Percentiles rank a stretch among this genome's conserved stretches.
Evolutionary conservation across 2,888 invertebrate species (phyloP).

Genomic region (Orthonychiurus folsomi): DNA sequence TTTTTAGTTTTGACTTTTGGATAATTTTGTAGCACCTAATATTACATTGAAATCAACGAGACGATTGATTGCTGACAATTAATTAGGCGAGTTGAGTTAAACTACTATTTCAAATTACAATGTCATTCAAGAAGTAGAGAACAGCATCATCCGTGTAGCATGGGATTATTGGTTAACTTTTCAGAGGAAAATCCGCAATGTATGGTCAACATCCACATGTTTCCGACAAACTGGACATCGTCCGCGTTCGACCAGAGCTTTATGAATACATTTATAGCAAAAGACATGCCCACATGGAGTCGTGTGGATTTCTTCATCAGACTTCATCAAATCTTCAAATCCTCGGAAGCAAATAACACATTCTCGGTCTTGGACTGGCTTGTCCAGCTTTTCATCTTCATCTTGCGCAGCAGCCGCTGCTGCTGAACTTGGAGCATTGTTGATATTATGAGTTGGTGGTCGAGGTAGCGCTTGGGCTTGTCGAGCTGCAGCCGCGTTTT

Average conservation of each 20-base stretch:
- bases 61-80: too few species aligned
- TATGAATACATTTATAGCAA: slow-evolving; percentile 68
- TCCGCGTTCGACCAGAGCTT: slow-evolving; percentile 55
- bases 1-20: too few species aligned
- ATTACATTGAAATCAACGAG: too few species aligned
- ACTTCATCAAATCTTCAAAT: slow-evolving; percentile 45
- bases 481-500: neutral
- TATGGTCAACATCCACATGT: slow-evolving; percentile 47
- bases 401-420: neutral
- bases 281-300: slow-evolving; percentile 76
- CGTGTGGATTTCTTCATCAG: slow-evolving; percentile 51
- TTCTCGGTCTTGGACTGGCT: slow-evolving; percentile 10
- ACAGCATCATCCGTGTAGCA: too few species aligned
- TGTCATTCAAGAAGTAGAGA: too few species aligned
- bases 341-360: slow-evolving; percentile 25
- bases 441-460: neutral
- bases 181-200: slow-evolving; percentile 24
- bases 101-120: too few species aligned
- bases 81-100: too few species aligned
- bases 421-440: neutral
- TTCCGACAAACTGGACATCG: slow-evolving; percentile 65
- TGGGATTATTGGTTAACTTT: neutral
- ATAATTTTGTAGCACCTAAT: too few species aligned
- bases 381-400: neutral
- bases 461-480: neutral